A percentile compares a stretch with the other conserved stretches of the same genome.
Conservation (phyloP, 2,888 invertebrate species). For the Heterodera filipjevi region DNA sequence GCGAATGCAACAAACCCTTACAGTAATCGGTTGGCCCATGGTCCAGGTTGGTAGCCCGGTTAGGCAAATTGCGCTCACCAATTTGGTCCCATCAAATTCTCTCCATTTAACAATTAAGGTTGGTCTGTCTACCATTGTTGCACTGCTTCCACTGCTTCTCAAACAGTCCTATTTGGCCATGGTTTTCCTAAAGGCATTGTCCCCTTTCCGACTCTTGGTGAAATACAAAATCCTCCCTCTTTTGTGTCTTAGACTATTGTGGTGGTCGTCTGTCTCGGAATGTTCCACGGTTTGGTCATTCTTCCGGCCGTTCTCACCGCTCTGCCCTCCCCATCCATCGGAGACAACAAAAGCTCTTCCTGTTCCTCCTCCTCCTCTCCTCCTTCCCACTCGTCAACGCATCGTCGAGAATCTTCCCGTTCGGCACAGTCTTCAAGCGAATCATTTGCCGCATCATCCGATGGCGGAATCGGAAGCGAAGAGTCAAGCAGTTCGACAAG, state of each 20-base stretch:
- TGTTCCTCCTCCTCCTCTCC: neutral
- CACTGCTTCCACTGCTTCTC: conserved; percentile 55
- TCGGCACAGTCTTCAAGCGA: conserved; percentile 22
- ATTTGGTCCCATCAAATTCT: neutral
- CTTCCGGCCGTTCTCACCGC: conserved; percentile 53
- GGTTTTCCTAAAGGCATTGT: conserved; percentile 51
- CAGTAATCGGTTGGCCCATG: conserved; percentile 59
- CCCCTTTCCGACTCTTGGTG: neutral
- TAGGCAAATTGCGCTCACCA: neutral
- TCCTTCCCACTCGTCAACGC: neutral
- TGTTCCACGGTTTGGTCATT: conserved; percentile 56
- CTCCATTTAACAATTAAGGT: conserved; percentile 38
- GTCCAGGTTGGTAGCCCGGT: conserved; percentile 42
- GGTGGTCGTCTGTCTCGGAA: conserved; percentile 57
- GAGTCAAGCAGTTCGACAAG: conserved; percentile 6
- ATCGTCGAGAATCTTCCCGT: conserved; percentile 13
- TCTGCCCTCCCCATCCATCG: conserved; percentile 15
- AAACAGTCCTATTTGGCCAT: conserved; percentile 60
- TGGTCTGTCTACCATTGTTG: conserved; percentile 59
- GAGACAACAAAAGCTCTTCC: conserved; percentile 18
- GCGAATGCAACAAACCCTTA: conserved; percentile 52
- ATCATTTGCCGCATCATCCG: conserved; percentile 20
- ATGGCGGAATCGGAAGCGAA: conserved; percentile 19
- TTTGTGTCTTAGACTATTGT: conserved; percentile 44
- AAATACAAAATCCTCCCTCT: neutral